phyloP scores from a whole-genome alignment of 2,888 invertebrate species.

The Spilarctia lutea region DNA sequence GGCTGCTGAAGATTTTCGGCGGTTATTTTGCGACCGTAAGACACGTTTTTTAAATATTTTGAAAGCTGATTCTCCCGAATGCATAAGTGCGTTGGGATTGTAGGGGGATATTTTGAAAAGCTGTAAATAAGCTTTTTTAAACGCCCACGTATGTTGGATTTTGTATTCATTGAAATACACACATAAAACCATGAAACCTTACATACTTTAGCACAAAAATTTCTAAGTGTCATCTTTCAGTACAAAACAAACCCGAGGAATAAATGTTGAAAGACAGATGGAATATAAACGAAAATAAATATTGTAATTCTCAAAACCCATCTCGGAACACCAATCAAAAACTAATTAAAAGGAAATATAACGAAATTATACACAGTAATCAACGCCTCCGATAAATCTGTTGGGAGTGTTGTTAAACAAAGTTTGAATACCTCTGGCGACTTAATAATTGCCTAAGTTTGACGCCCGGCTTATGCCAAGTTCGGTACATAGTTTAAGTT shows the following conservation, averaged over 20 bases:
- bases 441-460: conserved; percentile 55
- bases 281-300: conserved; percentile 7
- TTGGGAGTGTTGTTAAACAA: conserved; percentile 34
- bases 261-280: background rate
- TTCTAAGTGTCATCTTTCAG: no score
- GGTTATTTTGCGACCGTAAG: no score
- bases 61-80: no score
- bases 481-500: conserved; percentile 39
- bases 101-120: no score
- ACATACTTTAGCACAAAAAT: no score
- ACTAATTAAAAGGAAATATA: conserved; percentile 37
- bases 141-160: no score
- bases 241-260: background rate
- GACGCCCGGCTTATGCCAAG: conserved; percentile 35
- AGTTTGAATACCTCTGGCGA: conserved; percentile 45
- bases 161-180: no score
- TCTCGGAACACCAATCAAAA: conserved; percentile 35
- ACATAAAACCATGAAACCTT: no score
- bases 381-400: conserved; percentile 46
- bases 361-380: conserved; percentile 30
- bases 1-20: no score
- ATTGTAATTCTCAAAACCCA: conserved; percentile 13
- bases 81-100: no score
- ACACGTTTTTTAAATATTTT: no score
- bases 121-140: no score